Percentiles rank a stretch among this genome's conserved stretches.
Conservation (phyloP, 2,113 vertebrate genomes). For the Tilapia sparmanii region DNA sequence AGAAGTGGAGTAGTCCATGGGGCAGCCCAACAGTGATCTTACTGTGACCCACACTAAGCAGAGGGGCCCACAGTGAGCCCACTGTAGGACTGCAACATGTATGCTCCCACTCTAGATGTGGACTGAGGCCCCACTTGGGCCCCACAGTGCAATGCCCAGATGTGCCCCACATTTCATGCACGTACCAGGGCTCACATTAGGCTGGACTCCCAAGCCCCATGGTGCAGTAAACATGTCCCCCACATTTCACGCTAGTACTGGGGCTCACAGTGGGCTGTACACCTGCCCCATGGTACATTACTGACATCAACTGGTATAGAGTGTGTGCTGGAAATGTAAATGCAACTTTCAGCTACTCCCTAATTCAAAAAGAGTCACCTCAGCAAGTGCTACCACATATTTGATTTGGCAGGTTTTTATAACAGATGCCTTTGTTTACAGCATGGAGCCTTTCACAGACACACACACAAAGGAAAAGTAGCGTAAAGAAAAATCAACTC, state of each 20-base stretch:
- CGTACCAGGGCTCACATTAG: background rate
- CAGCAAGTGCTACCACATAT: background rate
- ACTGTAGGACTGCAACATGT: background rate
- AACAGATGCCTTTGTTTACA: background rate
- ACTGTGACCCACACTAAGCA: background rate
- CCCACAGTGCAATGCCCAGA: background rate
- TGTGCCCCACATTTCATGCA: accelerated
- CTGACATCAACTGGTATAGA: background rate
- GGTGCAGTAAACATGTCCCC: accelerated
- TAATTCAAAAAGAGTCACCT: background rate
- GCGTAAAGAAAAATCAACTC: background rate
- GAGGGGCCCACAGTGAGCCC: background rate
- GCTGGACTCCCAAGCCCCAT: background rate
- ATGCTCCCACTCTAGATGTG: background rate
- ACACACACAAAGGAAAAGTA: accelerated
- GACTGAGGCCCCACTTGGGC: background rate
- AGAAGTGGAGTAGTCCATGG: accelerated
- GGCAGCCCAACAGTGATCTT: background rate
- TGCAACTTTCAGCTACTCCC: background rate
- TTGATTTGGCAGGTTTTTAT: background rate
- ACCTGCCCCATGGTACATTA: background rate
- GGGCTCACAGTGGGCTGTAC: background rate
- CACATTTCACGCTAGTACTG: accelerated
- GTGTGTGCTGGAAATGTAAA: accelerated
- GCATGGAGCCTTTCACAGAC: background rate